These are phyloP conservation scores for Athene cunicularia DNA, from an alignment of 2,113 vertebrate genomes.

Conservation along the genomic window DNA sequence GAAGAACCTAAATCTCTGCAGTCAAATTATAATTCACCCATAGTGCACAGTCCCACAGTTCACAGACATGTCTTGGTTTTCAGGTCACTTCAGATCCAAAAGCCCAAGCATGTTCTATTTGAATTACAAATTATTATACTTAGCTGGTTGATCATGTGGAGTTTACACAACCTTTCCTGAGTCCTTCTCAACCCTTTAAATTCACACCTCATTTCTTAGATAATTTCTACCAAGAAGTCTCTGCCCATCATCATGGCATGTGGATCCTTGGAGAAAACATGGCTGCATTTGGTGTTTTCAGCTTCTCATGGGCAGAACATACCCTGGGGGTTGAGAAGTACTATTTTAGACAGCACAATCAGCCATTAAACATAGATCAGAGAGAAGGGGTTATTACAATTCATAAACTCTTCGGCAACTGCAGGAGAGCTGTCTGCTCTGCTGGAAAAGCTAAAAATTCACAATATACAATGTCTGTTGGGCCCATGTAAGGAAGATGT, in stretches of 20 bases:
- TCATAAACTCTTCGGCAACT: background rate
- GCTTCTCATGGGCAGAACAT: background rate
- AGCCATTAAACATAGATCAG: background rate
- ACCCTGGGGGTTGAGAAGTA: background rate
- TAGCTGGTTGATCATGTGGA: background rate
- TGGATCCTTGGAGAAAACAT: background rate
- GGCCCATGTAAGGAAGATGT: background rate
- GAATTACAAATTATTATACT: background rate
- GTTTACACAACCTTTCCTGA: background rate
- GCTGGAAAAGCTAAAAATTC: background rate
- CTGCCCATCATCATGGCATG: background rate
- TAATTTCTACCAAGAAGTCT: background rate
- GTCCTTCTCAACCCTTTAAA: background rate
- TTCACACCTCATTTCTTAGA: background rate
- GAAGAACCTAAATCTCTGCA: background rate
- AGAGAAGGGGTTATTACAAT: background rate
- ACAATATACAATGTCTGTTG: background rate
- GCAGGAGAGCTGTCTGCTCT: background rate
- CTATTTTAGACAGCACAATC: background rate
- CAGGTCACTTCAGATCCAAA: background rate
- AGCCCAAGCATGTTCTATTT: background rate
- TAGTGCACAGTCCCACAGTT: background rate
- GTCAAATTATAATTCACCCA: background rate
- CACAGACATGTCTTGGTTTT: background rate
- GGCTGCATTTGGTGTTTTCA: background rate